Conservation (phyloP, 2,113 vertebrate species). For the Tiliqua scincoides region DNA sequence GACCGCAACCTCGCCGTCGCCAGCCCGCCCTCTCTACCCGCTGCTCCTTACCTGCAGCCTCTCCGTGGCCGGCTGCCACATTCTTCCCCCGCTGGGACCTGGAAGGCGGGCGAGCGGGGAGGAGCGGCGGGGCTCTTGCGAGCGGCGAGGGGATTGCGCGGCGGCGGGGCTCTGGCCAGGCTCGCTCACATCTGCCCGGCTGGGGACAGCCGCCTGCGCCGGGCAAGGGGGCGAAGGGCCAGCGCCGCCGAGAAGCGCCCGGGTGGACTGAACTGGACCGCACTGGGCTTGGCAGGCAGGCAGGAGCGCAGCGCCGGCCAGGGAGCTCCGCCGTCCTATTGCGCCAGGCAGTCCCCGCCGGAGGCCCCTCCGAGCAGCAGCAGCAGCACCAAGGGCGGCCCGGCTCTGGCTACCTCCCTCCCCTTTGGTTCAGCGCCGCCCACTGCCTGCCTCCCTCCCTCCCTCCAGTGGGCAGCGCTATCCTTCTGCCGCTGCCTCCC, state of each 20-base stretch:
- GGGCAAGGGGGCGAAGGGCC: background rate
- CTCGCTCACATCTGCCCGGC: constrained; percentile 80
- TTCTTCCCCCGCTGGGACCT: constrained; percentile 67
- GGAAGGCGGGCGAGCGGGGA: too few species aligned
- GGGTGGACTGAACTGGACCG: constrained; percentile 44
- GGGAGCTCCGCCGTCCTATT: background rate
- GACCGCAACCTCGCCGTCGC: background rate
- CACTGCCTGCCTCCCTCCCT: background rate
- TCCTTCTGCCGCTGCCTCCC: too few species aligned
- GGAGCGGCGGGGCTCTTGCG: constrained; percentile 20
- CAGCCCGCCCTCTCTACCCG: too few species aligned
- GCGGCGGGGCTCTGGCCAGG: constrained; percentile 8
- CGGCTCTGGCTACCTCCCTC: constrained; percentile 36
- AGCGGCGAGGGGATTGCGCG: constrained; percentile 17
- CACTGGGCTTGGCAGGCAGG: constrained; percentile 5
- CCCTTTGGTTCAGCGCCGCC: constrained; percentile 27
- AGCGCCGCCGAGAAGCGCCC: constrained; percentile 36
- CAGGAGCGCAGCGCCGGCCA: background rate
- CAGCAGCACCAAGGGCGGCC: constrained; percentile 31
- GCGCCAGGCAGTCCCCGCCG: constrained; percentile 67
- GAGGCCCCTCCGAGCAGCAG: constrained; percentile 53
- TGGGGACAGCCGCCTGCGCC: constrained; percentile 37
- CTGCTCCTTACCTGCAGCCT: constrained; percentile 88
- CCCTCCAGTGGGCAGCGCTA: background rate
- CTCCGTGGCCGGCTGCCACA: constrained; percentile 97